phyloP scores from a whole-genome alignment of 2,797 vertebrate species.

The Liparis tanakae region DNA sequence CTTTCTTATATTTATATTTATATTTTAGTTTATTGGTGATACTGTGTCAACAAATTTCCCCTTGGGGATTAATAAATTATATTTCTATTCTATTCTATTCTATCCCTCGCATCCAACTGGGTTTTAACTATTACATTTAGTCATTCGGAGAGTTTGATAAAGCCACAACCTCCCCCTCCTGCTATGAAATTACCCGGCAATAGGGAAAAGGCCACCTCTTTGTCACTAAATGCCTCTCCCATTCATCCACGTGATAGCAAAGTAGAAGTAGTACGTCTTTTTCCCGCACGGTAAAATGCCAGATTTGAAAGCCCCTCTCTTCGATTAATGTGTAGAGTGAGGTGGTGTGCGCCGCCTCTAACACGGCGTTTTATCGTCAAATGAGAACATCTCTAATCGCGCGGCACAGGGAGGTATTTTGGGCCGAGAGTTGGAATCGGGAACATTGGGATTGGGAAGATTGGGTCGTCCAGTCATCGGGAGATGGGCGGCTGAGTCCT shows the following conservation, averaged over 20 bases:
- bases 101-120: constrained; percentile 8
- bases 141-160: constrained; percentile 72
- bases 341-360: constrained; percentile 71
- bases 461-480: not conserved
- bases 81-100: too few relatives aligned
- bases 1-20: too few relatives aligned
- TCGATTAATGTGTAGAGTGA: constrained; percentile 84
- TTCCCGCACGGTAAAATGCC: constrained; percentile 80
- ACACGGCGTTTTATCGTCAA: constrained; percentile 76
- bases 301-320: constrained; percentile 81
- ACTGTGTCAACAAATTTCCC: too few relatives aligned
- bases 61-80: too few relatives aligned
- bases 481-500: not conserved
- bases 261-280: constrained; percentile 79
- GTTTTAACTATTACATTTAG: constrained; percentile 58
- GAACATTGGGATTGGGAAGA: constrained; percentile 16
- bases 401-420: constrained; percentile 46
- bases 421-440: constrained; percentile 27
- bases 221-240: constrained; percentile 80
- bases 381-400: constrained; percentile 73
- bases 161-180: constrained; percentile 45
- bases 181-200: constrained; percentile 64
- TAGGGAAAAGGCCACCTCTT: constrained; percentile 78
- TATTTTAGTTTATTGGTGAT: too few relatives aligned
- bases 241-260: constrained; percentile 79